Evolutionary conservation across 2,888 invertebrate genomes (phyloP).

Genomic region (Gandaritis pyraliata): DNA sequence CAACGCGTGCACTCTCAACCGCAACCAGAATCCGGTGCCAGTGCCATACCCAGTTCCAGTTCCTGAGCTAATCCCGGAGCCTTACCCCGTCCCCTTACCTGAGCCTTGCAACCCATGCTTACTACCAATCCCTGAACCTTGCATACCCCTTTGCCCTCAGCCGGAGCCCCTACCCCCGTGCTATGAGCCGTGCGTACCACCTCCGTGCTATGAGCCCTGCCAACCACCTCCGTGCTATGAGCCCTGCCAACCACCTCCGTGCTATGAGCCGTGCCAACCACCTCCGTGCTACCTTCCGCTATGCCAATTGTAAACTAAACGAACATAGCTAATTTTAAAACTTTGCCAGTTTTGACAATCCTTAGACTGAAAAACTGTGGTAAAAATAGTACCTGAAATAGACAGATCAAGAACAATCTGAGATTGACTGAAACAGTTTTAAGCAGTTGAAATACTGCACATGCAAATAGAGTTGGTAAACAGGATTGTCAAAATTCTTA

Average conservation of each 20-base stretch:
- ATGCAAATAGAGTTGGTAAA: too few relatives aligned
- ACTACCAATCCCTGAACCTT: not conserved
- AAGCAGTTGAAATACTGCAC: not conserved
- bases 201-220: not conserved
- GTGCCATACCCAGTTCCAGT: not conserved
- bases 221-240: not conserved
- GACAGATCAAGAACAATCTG: not conserved
- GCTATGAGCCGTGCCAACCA: not conserved
- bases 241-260: not conserved
- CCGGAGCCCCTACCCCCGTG: not conserved
- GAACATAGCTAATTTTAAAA: constrained; percentile 6
- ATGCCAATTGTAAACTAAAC: constrained; percentile 1
- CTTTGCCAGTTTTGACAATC: constrained; percentile 4
- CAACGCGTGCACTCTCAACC: constrained; percentile 1
- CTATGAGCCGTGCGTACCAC: not conserved
- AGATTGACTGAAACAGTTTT: not conserved
- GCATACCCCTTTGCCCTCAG: not conserved
- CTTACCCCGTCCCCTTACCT: not conserved
- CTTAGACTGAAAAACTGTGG: not conserved
- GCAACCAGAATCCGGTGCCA: not conserved
- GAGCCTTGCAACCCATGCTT: constrained; percentile 5
- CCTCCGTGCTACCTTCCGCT: constrained; percentile 2
- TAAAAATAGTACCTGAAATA: not conserved
- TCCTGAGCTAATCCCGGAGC: not conserved
- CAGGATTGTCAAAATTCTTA: constrained; percentile 12